Conservation (phyloP, 2,888 invertebrate species). For the Drosophila cognata region DNA sequence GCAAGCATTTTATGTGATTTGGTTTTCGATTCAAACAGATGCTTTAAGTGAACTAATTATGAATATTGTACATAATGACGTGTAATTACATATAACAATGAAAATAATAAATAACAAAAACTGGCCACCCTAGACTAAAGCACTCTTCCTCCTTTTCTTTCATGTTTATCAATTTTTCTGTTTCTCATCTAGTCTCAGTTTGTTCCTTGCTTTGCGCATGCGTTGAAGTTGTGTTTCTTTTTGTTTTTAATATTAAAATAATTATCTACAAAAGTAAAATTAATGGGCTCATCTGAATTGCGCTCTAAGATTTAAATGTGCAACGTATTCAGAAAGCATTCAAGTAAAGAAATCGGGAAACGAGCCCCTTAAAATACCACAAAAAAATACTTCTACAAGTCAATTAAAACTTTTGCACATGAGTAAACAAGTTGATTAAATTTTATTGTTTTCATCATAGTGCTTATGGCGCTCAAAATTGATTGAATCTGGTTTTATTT, state of each 20-base stretch:
- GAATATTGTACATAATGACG: not conserved
- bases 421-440: conserved; percentile 48
- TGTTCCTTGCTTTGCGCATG: not conserved
- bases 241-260: not conserved
- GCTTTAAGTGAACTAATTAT: not conserved
- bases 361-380: conserved; percentile 16
- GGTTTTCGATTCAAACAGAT: not conserved
- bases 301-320: not conserved
- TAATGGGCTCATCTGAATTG: not conserved
- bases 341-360: conserved; percentile 1
- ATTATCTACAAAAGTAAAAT: not conserved
- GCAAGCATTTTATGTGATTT: not conserved
- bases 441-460: conserved; percentile 30
- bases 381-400: not conserved
- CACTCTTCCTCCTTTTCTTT: not conserved
- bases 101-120: not conserved
- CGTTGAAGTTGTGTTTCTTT: not conserved
- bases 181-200: not conserved
- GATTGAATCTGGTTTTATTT: conserved; percentile 5
- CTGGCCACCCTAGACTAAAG: not conserved
- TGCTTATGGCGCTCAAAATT: conserved; percentile 10
- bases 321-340: not conserved
- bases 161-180: not conserved
- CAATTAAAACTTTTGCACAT: conserved; percentile 17
- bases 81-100: not conserved